Percentiles rank a stretch among this genome's conserved stretches.
Evolutionary conservation across 2,888 invertebrate genomes (phyloP).

Genomic region (Campoplex capitator): DNA sequence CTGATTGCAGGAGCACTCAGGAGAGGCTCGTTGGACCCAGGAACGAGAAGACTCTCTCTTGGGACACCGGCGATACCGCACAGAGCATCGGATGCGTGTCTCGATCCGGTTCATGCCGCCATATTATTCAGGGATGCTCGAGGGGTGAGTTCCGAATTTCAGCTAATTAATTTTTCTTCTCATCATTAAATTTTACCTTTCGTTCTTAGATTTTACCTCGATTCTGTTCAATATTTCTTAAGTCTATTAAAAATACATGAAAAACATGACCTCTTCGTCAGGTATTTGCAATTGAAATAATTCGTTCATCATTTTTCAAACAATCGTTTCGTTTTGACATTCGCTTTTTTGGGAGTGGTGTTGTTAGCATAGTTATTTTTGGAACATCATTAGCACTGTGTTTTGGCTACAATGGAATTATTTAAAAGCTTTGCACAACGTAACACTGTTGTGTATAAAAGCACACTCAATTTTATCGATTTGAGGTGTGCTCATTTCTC

Average conservation of each 20-base stretch:
- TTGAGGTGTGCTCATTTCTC: not conserved
- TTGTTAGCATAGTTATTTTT: not conserved
- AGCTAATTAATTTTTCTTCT: not conserved
- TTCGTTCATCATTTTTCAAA: not conserved
- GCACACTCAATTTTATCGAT: not conserved
- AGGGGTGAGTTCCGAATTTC: constrained; percentile 90
- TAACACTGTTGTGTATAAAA: not conserved
- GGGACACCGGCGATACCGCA: constrained; percentile 87
- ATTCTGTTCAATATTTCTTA: not conserved
- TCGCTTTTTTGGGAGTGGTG: not conserved
- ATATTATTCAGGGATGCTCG: constrained; percentile 96
- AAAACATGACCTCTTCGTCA: not conserved
- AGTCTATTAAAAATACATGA: not conserved
- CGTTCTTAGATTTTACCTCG: not conserved
- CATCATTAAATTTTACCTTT: not conserved
- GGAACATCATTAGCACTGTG: not conserved
- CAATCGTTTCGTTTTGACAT: not conserved
- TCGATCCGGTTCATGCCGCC: constrained; percentile 95
- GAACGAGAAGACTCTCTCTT: constrained; percentile 91
- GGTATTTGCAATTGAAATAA: not conserved
- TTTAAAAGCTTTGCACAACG: not conserved
- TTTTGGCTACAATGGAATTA: not conserved
- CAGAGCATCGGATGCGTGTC: constrained; percentile 91
- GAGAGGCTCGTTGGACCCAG: constrained; percentile 91
- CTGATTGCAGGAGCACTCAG: constrained; percentile 90